Evolutionary conservation across 2,113 vertebrate genomes (phyloP), one percentile per base, ranked within the genome.

Genomic region (Campylomormyrus numenius): DNA sequence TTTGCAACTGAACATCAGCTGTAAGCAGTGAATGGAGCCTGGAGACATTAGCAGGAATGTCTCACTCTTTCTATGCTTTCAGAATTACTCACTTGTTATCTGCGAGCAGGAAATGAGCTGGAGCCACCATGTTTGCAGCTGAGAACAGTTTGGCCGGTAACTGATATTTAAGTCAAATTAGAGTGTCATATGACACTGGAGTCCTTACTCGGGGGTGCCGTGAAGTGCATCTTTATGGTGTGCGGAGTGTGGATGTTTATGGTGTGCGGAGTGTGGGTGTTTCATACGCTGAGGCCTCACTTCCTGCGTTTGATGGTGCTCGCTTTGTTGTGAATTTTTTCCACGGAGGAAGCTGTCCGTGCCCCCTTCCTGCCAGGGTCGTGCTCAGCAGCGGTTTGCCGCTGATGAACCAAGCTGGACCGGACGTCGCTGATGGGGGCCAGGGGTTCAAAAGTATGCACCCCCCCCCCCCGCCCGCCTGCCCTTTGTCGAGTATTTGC

Each of bases 271-370:
- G 80, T 42, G 50, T 49, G 58, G 62, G 58, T 15, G 70, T 62
- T 27, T 19, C 9, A 0, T 27, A 17, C n/a, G 46, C 27, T 10
- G 42, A 19, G 45, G 31, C 45, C 31, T 89, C 74, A n/a, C 49
- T 89, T 89, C 74, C 88, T 89, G 88, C 42, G 24, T 52, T 89
- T 84, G 21, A 89, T 89, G 42, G 39, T 42, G 46, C 24, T 89
- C n/a, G 24, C 74, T 89, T 89, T 84, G 70, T 53, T 83, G 48
- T 87, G 31, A 87, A 39, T 83, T 11, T 50, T 80, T 89, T 89
- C 66, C 88, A 89, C 17, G 88, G 48, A 89, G 88, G 88, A 89
- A 89, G 66, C 31, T 39, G 24, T 31, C 66, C 66, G 48, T 89
- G 88, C 66, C 88, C 66, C 27, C 27, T 77, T 89, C 88, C 46